Base-by-base conservation (phyloP, 2,113 vertebrate species). In the Rhineura floridana region DNA sequence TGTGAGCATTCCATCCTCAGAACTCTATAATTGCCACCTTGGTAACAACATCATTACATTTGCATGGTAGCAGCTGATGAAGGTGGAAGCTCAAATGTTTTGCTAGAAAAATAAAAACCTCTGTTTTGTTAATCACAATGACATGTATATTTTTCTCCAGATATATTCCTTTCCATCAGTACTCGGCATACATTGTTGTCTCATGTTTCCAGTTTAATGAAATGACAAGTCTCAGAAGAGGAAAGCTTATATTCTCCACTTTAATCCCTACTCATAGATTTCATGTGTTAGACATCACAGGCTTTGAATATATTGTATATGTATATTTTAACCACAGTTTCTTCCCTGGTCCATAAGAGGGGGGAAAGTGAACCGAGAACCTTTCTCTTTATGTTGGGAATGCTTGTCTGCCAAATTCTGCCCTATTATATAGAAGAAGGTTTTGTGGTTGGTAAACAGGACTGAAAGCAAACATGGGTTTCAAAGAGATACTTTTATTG, bases 181-280 rank as follows among this genome's bases (percentile, higher is more conserved):
- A 42, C n/a, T 90, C 86, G 77, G 89, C 0, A 0, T 79, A 83
- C 79, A 63, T 90, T 91, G 55, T 0, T 2, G 33, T 77, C 46
- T 92, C 1, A 0, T 67, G 69, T 87, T 93, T 88, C 63, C 84
- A 73, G 12, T 90, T 83, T 88, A 83, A 92, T 2, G 67, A 72
- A 69, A 84, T 33, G n/a, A 79, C 11, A 13, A 69, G 72, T 77
- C 44, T 44, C 85, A 63, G 4, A 82, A 82, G 42, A 46, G 30
- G 52, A n/a, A 87, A 30, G 30, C 76, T 89, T 4, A 4, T 0
- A 0, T 8, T 88, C 89, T 2, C 48, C 44, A 59, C 10, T 70
- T 55, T 69, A 81, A 70, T 55, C 30, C 33, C 39, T 77, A 13
- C 46, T 78, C 13, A 36, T 50, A 52, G 36, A 63, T 23, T 62